Evolutionary conservation across 2,888 invertebrate species (phyloP), one percentile per base, ranked within the genome.

Genomic region (Ennomos fuscantarius): DNA sequence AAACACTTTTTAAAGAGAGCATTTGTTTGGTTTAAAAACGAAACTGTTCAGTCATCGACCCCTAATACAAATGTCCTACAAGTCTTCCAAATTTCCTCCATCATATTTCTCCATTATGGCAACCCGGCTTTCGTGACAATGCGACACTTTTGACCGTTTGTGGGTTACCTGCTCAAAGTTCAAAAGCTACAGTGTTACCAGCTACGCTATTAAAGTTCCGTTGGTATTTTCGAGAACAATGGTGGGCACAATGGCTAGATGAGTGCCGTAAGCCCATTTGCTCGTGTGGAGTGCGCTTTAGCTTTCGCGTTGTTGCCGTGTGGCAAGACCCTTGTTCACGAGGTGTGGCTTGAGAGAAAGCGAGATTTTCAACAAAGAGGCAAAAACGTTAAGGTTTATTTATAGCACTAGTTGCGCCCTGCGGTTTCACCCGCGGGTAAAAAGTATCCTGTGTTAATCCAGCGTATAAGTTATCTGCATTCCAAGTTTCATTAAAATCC

Each of bases 201-300:
- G 58, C 51, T 8, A 41, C 55, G 66, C 70, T 69, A 68, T 75
- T 72, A 70, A 69, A 69, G 69, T 67, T 60, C 63, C 57, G 52
- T 54, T 58, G 61, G 63, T 66, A 67, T 73, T 70, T 71, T 66
- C 62, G 66, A 70, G 76, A 78, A 82, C 82, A 82, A 80, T 81
- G 72, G 66, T 41, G 15, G 43, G 46, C 69, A 72, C 76, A 72
- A 74, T 72, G 68, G 73, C 62, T 63, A 68, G 70, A 66, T 72
- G 72, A 77, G 74, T 74, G 78, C 63, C 51, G 74, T 71, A 60
- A 73, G 70, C 70, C 70, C 73, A 63, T 74, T 76, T 68, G 67
- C 57, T 51, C 60, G 72, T 62, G 70, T 65, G 63, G 69, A 74
- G 76, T 67, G 68, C 65, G 79, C 82, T 82, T 82, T 77, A 82